A percentile compares a stretch with the other conserved stretches of the same genome.
phyloP scores from a whole-genome alignment of 1,140 invertebrate species.

The Drosophila oshimai region DNA sequence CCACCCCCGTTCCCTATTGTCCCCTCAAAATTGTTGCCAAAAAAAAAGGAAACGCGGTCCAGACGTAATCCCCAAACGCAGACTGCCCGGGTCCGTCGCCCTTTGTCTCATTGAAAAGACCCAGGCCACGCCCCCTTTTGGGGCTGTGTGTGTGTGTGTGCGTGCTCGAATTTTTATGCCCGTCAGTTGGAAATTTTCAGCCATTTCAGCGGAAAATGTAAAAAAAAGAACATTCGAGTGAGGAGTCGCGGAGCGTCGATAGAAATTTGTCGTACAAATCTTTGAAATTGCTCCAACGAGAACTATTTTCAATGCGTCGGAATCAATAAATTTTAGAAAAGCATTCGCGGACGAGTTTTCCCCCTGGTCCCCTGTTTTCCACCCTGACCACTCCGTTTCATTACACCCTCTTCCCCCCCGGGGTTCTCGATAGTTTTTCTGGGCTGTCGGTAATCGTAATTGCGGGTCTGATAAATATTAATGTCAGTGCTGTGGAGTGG shows the following conservation, averaged over 20 bases:
- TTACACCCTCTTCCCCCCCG: background rate
- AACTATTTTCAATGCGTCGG: constrained; percentile 82
- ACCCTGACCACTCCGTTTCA: background rate
- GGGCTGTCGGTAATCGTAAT: constrained; percentile 61
- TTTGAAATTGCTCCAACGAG: constrained; percentile 78
- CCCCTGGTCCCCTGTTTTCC: background rate
- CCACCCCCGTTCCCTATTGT: background rate
- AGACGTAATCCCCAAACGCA: constrained; percentile 42
- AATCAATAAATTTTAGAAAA: constrained; percentile 74
- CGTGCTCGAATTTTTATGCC: constrained; percentile 67
- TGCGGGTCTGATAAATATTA: constrained; percentile 74
- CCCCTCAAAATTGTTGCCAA: constrained; percentile 41
- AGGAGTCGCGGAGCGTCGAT: constrained; percentile 6
- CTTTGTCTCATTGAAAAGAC: constrained; percentile 76
- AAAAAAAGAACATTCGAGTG: constrained; percentile 12
- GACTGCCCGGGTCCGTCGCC: constrained; percentile 21
- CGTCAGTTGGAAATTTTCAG: constrained; percentile 70
- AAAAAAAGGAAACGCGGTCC: constrained; percentile 40
- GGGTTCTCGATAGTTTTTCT: constrained; percentile 53
- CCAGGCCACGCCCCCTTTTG: constrained; percentile 42
- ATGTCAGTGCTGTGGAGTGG: constrained; percentile 38
- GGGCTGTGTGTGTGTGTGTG: constrained; percentile 44
- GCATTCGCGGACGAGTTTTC: constrained; percentile 54
- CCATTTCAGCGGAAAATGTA: constrained; percentile 72
- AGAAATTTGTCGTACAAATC: constrained; percentile 79